Evolutionary conservation across 2,113 vertebrate species (phyloP), one percentile per base, ranked within the genome.

Genomic region (Hirundichthys speculiger): DNA sequence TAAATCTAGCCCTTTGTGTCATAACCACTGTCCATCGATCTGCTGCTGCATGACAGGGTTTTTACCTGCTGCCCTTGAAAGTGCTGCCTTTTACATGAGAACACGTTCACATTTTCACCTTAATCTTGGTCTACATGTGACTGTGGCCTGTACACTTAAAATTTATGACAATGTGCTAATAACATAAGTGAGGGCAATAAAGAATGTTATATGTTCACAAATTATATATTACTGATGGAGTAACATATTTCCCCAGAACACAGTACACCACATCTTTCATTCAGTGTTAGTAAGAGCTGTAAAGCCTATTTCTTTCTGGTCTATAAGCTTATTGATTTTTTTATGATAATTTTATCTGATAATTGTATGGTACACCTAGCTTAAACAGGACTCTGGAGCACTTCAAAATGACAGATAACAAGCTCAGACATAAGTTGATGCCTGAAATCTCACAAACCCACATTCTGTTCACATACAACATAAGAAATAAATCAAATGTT

Each of bases 1-100:
- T 73, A 75, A 73, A 75, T 70, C 50, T 62, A 57, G 25, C 48
- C 43, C 19, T 71, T 54, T 41, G 39, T 68, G 65, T 42, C 27
- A 18, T 48, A 45, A 51, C 42, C 40, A 30, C 48, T 60, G 63
- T 74, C 63, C 56, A 19, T 46, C 5, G 6, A 52, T 47, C 15
- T 60, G 45, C 30, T 45, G 50, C 51, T 48, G 53, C 2, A 0
- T 59, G 50, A 5, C 18, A 1, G 6, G 20, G 55, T 62, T 20
- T 73, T 41, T 22, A 42, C 54, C 51, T 59, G 38, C 56, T 49
- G 69, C 38, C 60, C 5, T 43, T 45, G 15, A 80, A 72, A 58
- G 43, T 64, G 25, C 69, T 57, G 50, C 65, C 73, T 38, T 8
- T 6, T 16, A 39, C 62, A 59, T 13, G 6, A 65, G 38, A 46